These are phyloP conservation scores for Glaucomys volans DNA, from an alignment of 2,113 vertebrate genomes.

Conservation along the genomic window DNA sequence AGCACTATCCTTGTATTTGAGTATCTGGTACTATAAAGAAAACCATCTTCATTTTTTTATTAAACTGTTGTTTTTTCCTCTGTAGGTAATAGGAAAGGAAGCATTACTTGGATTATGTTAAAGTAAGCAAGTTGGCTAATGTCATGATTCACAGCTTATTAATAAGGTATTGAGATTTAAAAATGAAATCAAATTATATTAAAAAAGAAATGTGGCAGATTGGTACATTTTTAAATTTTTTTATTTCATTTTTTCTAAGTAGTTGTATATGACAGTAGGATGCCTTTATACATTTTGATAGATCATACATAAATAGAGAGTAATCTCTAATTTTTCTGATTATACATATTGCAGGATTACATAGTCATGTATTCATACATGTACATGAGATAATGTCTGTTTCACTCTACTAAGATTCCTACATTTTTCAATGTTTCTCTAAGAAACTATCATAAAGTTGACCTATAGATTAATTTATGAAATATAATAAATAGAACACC, in stretches of 20 bases:
- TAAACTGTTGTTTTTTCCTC: constrained; percentile 15
- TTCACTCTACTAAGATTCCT: no score
- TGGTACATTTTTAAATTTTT: no score
- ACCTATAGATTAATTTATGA: constrained; percentile 72
- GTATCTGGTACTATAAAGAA: neutral
- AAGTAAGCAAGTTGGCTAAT: constrained; percentile 51
- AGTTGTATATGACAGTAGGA: no score
- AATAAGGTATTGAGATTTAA: neutral
- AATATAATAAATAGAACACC: constrained; percentile 83
- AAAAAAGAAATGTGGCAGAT: constrained; percentile 49
- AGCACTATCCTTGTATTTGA: constrained; percentile 37
- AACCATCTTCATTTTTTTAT: constrained; percentile 49
- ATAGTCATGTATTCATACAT: no score
- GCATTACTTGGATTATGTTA: constrained; percentile 51
- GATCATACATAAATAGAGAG: no score
- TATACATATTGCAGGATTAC: no score
- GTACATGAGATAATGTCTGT: no score
- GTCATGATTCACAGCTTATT: constrained; percentile 67
- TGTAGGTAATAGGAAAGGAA: constrained; percentile 4
- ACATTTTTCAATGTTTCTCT: constrained; percentile 67
- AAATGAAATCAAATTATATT: constrained; percentile 16
- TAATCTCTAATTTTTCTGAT: no score
- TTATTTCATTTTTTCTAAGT: no score
- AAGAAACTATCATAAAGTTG: constrained; percentile 71
- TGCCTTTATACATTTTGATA: no score